Conservation (phyloP, 2,888 invertebrate genomes). For the Alcis repandata region DNA sequence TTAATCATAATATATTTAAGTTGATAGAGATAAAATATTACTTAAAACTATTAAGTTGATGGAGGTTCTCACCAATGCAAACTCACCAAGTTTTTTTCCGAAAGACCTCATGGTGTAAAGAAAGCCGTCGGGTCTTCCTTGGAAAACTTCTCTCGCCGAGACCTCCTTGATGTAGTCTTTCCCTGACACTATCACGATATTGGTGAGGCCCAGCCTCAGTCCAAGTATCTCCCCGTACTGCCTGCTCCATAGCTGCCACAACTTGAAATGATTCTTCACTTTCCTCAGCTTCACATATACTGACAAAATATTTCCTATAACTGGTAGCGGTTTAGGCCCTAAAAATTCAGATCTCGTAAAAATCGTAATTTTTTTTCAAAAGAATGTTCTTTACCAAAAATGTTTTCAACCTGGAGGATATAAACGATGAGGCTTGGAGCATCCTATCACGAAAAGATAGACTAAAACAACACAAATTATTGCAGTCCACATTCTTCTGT, state of each 20-base stretch:
- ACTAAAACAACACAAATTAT: constrained; percentile 47
- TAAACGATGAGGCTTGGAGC: constrained; percentile 41
- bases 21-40: too few species aligned
- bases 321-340: constrained; percentile 72
- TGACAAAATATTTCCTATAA: constrained; percentile 74
- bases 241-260: constrained; percentile 86
- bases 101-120: constrained; percentile 90
- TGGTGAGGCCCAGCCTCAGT: constrained; percentile 87
- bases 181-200: constrained; percentile 88
- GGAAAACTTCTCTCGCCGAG: constrained; percentile 88
- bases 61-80: too few species aligned
- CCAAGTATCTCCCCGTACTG: constrained; percentile 89
- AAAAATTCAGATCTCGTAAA: constrained; percentile 46
- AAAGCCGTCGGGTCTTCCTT: constrained; percentile 91
- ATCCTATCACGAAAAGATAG: constrained; percentile 44
- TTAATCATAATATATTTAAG: too few species aligned
- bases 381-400: not conserved
- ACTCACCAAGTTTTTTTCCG: constrained; percentile 89
- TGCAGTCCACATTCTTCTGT: constrained; percentile 53
- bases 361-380: not conserved
- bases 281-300: constrained; percentile 65
- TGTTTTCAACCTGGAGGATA: constrained; percentile 63
- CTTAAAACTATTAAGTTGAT: too few species aligned
- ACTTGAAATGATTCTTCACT: constrained; percentile 81
- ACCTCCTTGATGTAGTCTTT: constrained; percentile 88